phyloP scores from a whole-genome alignment of 1,140 invertebrate species.

The Lordiphosa clarofinis region DNA sequence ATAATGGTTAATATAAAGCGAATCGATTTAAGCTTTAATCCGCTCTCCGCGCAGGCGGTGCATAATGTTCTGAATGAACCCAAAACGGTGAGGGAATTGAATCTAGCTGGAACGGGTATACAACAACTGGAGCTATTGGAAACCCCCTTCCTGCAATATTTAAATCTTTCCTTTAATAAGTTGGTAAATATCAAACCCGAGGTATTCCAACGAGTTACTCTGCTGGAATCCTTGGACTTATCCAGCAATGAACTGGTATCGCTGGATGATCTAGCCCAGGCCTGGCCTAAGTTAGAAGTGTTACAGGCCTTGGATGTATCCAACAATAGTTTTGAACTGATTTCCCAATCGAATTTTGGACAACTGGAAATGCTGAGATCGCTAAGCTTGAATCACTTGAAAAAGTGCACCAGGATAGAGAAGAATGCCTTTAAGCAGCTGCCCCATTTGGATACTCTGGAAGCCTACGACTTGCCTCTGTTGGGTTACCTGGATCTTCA shows the following conservation, averaged over 20 bases:
- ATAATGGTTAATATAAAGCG: conserved; percentile 93
- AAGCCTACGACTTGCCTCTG: conserved; percentile 87
- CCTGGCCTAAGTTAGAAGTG: conserved; percentile 85
- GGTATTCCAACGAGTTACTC: conserved; percentile 88
- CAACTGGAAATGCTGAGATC: conserved; percentile 84
- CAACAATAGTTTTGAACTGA: conserved; percentile 86
- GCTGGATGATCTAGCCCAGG: conserved; percentile 82
- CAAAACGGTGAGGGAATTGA: conserved; percentile 90
- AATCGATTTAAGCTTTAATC: conserved; percentile 92
- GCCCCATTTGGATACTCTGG: conserved; percentile 85
- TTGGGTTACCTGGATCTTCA: conserved; percentile 91
- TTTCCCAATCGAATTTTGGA: conserved; percentile 88
- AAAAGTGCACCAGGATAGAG: conserved; percentile 87
- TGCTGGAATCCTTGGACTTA: conserved; percentile 88
- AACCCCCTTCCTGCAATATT: conserved; percentile 89
- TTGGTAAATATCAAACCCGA: conserved; percentile 84
- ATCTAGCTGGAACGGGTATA: conserved; percentile 89
- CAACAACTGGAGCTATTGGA: conserved; percentile 86
- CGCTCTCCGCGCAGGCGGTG: conserved; percentile 86
- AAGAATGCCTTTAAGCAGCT: conserved; percentile 89
- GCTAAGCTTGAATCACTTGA: conserved; percentile 85
- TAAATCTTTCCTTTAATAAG: conserved; percentile 91
- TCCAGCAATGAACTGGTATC: conserved; percentile 87
- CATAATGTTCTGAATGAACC: conserved; percentile 90
- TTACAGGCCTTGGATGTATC: conserved; percentile 88